A percentile compares a stretch with the other conserved stretches of the same genome.
Evolutionary conservation across 2,888 invertebrate genomes (phyloP).

Genomic region (Pyrochroa serraticornis): DNA sequence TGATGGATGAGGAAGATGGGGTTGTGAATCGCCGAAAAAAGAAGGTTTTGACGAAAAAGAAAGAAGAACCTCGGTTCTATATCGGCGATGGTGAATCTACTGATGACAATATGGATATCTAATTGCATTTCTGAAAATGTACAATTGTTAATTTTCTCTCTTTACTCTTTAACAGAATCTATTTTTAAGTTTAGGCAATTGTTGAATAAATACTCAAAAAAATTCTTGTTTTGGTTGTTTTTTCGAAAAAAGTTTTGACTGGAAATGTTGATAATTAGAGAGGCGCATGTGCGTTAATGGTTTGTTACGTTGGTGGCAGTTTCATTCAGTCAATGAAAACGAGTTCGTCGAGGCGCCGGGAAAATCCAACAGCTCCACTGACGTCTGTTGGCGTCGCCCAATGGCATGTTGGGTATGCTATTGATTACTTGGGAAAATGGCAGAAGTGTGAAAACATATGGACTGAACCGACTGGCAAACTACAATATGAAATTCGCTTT

Average conservation of each 20-base stretch:
- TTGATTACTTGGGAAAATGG: slow-evolving; percentile 55
- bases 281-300: slow-evolving; percentile 39
- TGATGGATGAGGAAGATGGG: slow-evolving; percentile 96
- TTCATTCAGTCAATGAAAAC: slow-evolving; percentile 38
- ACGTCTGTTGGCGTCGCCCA: slow-evolving; percentile 46
- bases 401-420: slow-evolving; percentile 51
- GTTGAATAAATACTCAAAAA: slow-evolving; percentile 1
- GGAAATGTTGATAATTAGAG: slow-evolving; percentile 5
- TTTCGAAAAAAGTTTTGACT: neutral
- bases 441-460: slow-evolving; percentile 55
- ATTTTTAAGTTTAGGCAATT: slow-evolving; percentile 3
- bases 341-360: slow-evolving; percentile 30
- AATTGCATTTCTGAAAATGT: slow-evolving; percentile 26
- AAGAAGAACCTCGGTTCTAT: slow-evolving; percentile 43
- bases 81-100: slow-evolving; percentile 55
- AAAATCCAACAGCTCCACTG: slow-evolving; percentile 37
- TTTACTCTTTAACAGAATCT: neutral
- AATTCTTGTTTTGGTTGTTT: too few species aligned
- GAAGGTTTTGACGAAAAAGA: slow-evolving; percentile 57
- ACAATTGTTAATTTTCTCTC: neutral
- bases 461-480: slow-evolving; percentile 46
- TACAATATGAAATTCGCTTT: slow-evolving; percentile 53
- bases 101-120: slow-evolving; percentile 52
- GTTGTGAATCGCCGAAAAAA: slow-evolving; percentile 74
- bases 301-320: slow-evolving; percentile 31